Percentiles rank a stretch among this genome's conserved stretches.
Conservation (phyloP, 2,888 invertebrate genomes). For the Calephelis perditalis region DNA sequence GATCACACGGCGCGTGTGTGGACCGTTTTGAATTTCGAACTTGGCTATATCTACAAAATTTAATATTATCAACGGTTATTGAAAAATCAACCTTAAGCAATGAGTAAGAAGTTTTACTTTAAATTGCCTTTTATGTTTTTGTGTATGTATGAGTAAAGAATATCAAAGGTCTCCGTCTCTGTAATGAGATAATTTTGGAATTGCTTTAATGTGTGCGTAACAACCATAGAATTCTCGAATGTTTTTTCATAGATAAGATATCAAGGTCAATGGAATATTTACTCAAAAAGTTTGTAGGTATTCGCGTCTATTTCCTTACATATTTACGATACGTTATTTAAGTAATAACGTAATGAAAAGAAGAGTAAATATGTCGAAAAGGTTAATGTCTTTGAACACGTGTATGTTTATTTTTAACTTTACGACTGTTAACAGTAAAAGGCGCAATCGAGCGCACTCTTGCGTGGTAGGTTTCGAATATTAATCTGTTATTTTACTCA, state of each 20-base stretch:
- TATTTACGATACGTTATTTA: background rate
- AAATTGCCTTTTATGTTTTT: background rate
- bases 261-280: constrained; percentile 9
- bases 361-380: constrained; percentile 11
- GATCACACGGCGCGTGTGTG: constrained; percentile 68
- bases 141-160: constrained; percentile 21
- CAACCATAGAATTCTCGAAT: constrained; percentile 10
- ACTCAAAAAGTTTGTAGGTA: constrained; percentile 5
- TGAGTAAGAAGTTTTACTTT: background rate
- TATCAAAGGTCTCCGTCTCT: constrained; percentile 19
- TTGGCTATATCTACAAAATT: constrained; percentile 25
- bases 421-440: constrained; percentile 14
- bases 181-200: constrained; percentile 19
- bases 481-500: constrained; percentile 12
- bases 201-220: constrained; percentile 15
- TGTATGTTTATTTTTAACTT: constrained; percentile 12
- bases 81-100: background rate
- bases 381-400: constrained; percentile 12
- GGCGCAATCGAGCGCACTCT: constrained; percentile 12
- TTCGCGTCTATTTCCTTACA: constrained; percentile 2
- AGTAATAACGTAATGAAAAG: constrained; percentile 12
- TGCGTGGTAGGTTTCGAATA: constrained; percentile 13
- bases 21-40: constrained; percentile 50
- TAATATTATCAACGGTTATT: constrained; percentile 8
- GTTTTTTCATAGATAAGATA: constrained; percentile 15